phyloP scores from a whole-genome alignment of 2,113 vertebrate genomes.

The Ifrita kowaldi region DNA sequence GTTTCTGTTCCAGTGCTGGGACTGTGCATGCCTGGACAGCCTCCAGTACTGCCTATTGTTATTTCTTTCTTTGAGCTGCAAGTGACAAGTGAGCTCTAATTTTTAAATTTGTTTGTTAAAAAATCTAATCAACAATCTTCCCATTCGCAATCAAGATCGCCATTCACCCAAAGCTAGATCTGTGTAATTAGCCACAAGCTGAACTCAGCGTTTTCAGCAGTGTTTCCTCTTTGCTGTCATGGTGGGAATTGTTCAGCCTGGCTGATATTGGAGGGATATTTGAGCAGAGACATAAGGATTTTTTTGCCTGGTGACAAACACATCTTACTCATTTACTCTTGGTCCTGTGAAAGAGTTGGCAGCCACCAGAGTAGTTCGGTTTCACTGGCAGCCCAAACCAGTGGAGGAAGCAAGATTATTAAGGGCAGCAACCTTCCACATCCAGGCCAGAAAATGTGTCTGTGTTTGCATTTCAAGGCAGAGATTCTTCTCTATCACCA shows the following conservation, averaged over 20 bases:
- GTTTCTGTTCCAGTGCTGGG: conserved; percentile 8
- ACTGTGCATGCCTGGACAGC: conserved; percentile 11
- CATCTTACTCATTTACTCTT: not conserved
- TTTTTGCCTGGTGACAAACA: not conserved
- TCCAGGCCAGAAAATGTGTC: not conserved
- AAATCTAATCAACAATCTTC: not conserved
- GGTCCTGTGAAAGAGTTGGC: not conserved
- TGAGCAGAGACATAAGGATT: not conserved
- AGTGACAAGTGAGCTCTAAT: conserved; percentile 33
- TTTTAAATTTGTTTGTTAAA: conserved; percentile 45
- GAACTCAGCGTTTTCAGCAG: not conserved
- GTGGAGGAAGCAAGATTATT: not conserved
- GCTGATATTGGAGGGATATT: not conserved
- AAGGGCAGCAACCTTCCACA: not conserved
- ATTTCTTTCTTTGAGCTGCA: not conserved
- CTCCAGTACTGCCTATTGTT: conserved; percentile 36
- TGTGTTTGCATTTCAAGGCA: not conserved
- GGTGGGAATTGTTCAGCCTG: not conserved
- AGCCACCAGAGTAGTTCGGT: not conserved
- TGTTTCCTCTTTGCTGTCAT: not conserved
- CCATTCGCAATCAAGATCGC: not conserved
- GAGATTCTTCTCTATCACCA: not conserved
- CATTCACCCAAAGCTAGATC: not conserved
- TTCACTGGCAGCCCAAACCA: not conserved
- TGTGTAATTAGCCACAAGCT: not conserved